Evolutionary conservation across 2,888 invertebrate genomes (phyloP).

Genomic region (Phania funesta): DNA sequence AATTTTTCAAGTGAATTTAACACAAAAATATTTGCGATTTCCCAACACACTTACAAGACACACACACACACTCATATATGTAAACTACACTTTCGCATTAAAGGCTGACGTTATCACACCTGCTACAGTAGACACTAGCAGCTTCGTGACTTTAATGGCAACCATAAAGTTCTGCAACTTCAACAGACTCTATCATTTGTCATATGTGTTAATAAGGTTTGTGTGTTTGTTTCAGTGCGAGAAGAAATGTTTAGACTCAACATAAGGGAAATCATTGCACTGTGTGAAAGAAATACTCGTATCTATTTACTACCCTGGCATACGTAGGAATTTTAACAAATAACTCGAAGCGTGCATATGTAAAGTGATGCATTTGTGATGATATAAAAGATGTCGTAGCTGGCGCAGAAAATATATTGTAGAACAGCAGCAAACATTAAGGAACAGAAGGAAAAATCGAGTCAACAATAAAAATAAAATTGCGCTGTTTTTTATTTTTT

Average conservation of each 20-base stretch:
- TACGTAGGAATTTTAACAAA: conserved; percentile 19
- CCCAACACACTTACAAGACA: not conserved
- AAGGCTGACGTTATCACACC: conserved; percentile 19
- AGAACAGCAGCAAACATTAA: not conserved
- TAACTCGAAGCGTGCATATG: not conserved
- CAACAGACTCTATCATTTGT: conserved; percentile 50
- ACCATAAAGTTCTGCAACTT: conserved; percentile 22
- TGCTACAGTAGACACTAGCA: conserved; percentile 26
- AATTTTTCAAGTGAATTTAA: conserved; percentile 44
- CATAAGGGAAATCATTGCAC: conserved; percentile 44
- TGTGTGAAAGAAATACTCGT: not conserved
- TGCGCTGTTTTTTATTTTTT: conserved; percentile 32
- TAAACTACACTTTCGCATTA: not conserved
- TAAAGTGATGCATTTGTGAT: conserved; percentile 45
- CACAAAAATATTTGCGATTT: conserved; percentile 32
- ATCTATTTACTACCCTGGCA: conserved; percentile 8
- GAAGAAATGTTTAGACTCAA: conserved; percentile 11
- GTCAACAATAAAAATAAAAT: conserved; percentile 32
- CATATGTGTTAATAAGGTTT: conserved; percentile 36
- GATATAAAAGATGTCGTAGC: conserved; percentile 32
- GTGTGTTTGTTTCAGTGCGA: not conserved
- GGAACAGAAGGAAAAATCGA: conserved; percentile 14
- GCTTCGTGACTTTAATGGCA: conserved; percentile 39
- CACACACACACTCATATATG: not conserved
- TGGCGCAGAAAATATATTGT: not conserved